Evolutionary conservation across 2,113 vertebrate genomes (phyloP), one percentile per base, ranked within the genome.

Genomic region (Synchiropus splendidus): DNA sequence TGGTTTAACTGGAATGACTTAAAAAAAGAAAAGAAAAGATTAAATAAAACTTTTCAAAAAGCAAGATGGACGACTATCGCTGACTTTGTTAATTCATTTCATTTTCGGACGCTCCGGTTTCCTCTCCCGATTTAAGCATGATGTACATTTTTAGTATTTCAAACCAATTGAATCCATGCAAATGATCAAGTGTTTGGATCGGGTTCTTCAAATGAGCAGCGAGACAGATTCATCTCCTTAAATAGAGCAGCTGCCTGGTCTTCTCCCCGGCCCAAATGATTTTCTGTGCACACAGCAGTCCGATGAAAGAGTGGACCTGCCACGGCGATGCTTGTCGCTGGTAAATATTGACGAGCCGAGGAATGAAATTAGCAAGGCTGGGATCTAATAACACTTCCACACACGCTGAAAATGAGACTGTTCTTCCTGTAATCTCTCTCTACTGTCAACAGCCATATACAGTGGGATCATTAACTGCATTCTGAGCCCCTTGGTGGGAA

Each of bases 261-360:
- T 30, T 50, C 21, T 38, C 33, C n/a, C n/a, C 31, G 12, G 1
- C 2, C 54, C 16, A 58, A 63, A 67, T 37, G 2, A 51, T 59
- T 41, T 51, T 41, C 42, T 32, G 9, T 6, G 36, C 32, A 43
- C 40, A 8, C 4, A 35, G 30, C 9, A n/a, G 62, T 64, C 63
- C 47, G 11, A 18, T 67, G 63, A 58, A 48, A 30, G 30, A 5
- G n/a, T 18, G 39, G 13, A 40, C 37, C 65, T 63, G 62, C 48
- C 45, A 45, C 32, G 51, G 56, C 33, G 51, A 58, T 5, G 55
- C 64, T 53, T 65, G 70, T 61, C 76, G 68, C 74, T 80, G 64
- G 75, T 78, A 79, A 79, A 79, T 82, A 82, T 82, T 80, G 81
- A 80, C 64, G 45, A 71, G 51, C 35, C 58, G 50, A 45, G 48